phyloP scores from a whole-genome alignment of 2,113 vertebrate genomes.

The Pomatorhinus ruficollis region DNA sequence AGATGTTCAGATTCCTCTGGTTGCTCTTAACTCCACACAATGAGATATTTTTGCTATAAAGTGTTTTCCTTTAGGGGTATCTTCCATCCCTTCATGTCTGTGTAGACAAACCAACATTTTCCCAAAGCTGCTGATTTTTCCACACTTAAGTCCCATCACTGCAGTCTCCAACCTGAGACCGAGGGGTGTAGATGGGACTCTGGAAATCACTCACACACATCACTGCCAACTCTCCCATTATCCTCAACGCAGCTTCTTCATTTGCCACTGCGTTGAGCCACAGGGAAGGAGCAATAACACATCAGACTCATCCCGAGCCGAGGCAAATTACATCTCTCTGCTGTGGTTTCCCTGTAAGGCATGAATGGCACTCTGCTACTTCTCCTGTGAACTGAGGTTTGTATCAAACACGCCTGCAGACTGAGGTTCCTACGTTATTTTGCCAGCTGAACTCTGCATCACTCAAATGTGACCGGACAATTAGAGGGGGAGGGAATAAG shows the following conservation, averaged over 20 bases:
- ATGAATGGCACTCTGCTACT: not conserved
- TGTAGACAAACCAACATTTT: not conserved
- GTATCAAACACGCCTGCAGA: not conserved
- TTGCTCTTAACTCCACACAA: not conserved
- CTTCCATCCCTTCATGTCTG: not conserved
- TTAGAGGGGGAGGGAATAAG: slow-evolving; percentile 26
- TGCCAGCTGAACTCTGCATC: slow-evolving; percentile 44
- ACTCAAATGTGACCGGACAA: slow-evolving; percentile 38
- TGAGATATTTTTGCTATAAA: not conserved
- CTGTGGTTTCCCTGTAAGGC: slow-evolving; percentile 21
- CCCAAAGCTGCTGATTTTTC: not conserved
- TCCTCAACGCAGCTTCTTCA: not conserved
- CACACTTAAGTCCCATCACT: not conserved
- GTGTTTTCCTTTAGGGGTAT: not conserved
- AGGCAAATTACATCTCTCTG: not conserved
- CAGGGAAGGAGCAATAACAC: not conserved
- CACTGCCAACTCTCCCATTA: not conserved
- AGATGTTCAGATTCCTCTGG: not conserved
- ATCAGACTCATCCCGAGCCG: not conserved
- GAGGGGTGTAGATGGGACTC: not conserved
- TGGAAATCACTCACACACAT: not conserved
- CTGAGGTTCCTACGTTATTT: not conserved
- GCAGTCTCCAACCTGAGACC: not conserved
- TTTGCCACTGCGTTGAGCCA: not conserved
- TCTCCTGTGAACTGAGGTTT: not conserved